These are phyloP conservation scores for Altica lythri DNA, from an alignment of 2,888 invertebrate species.

Conservation along the genomic window DNA sequence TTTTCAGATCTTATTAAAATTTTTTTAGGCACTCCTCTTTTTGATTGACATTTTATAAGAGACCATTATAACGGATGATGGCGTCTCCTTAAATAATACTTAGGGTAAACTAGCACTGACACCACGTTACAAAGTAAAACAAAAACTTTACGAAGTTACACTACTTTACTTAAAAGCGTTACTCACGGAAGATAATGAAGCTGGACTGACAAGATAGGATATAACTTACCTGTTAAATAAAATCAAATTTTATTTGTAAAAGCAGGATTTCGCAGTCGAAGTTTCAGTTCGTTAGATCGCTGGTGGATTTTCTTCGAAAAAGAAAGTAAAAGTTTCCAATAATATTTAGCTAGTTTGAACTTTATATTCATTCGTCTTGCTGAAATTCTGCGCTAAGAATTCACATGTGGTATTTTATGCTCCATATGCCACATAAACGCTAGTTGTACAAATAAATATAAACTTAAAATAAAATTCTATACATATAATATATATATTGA, in stretches of 20 bases:
- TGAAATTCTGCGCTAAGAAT: too few species aligned
- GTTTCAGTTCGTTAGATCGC: too few species aligned
- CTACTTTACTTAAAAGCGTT: conserved; percentile 2
- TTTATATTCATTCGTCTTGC: too few species aligned
- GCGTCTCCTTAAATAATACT: neutral
- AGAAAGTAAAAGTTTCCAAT: too few species aligned
- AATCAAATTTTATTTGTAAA: neutral
- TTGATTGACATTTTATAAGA: conserved; percentile 2
- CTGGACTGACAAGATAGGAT: neutral
- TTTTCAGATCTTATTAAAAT: neutral
- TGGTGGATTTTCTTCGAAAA: too few species aligned
- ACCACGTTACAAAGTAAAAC: neutral
- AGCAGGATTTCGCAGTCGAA: too few species aligned
- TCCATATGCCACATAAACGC: too few species aligned
- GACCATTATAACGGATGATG: neutral
- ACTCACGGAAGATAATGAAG: neutral
- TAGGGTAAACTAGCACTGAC: neutral
- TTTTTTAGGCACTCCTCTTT: neutral
- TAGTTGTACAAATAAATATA: too few species aligned
- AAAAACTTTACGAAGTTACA: neutral
- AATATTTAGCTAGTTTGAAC: too few species aligned
- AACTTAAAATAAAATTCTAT: too few species aligned
- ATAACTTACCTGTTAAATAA: neutral
- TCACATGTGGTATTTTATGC: too few species aligned
- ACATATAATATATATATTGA: too few species aligned